Evolutionary conservation across 2,113 vertebrate species (phyloP).

Genomic region (Tragulus kanchil): DNA sequence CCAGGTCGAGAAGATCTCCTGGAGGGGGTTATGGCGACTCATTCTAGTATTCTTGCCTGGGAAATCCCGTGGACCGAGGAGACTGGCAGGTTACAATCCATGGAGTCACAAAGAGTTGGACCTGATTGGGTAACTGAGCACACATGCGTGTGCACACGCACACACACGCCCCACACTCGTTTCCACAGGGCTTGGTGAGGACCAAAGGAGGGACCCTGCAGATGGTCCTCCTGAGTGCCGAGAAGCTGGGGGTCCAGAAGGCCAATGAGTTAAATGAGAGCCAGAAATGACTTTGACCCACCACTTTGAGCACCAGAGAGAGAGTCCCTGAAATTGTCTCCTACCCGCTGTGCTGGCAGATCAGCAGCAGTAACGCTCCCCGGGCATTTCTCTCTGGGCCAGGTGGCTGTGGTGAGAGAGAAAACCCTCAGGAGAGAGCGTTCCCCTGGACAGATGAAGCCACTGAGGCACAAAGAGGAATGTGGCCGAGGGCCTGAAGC

Average conservation of each 20-base stretch:
- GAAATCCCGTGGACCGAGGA: not conserved
- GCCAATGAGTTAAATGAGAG: not conserved
- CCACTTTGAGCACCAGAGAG: not conserved
- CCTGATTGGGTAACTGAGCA: not conserved
- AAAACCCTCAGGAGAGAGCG: not conserved
- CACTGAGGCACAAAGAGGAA: not conserved
- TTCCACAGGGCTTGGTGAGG: not conserved
- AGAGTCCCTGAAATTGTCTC: not conserved
- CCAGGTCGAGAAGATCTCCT: not conserved
- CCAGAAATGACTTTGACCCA: not conserved
- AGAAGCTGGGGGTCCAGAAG: not conserved
- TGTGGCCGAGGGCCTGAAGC: not conserved
- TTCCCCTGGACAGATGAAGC: not conserved
- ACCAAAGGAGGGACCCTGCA: not conserved
- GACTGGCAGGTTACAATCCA: not conserved
- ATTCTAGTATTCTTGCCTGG: not conserved
- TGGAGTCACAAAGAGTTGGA: not conserved
- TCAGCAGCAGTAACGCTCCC: not conserved
- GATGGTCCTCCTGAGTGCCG: not conserved
- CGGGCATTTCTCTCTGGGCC: not conserved
- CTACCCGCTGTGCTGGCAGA: not conserved
- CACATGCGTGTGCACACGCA: fast-evolving
- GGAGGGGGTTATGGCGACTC: not conserved
- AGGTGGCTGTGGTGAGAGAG: not conserved
- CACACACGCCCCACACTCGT: not conserved